Conservation (phyloP, 2,797 vertebrate species). For the Clarias platycephalus region DNA sequence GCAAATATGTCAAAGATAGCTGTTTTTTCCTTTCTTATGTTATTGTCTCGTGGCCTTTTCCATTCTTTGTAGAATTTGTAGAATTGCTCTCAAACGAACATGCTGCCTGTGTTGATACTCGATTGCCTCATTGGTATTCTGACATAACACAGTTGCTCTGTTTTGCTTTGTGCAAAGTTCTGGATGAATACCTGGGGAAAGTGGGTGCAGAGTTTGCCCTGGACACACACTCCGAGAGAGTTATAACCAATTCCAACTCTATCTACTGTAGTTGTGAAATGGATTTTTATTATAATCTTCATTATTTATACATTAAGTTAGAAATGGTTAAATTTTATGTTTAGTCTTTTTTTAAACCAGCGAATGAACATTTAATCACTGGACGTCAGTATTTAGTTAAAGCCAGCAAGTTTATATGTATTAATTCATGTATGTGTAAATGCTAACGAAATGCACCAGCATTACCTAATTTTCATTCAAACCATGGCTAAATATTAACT, state of each 20-base stretch:
- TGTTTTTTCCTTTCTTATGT: constrained; percentile 51
- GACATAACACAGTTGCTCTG: constrained; percentile 28
- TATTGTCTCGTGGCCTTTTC: constrained; percentile 56
- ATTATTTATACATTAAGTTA: neutral
- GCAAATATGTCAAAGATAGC: constrained; percentile 27
- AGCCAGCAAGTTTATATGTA: neutral
- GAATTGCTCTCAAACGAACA: neutral
- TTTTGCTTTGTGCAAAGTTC: constrained; percentile 20
- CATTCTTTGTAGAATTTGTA: neutral
- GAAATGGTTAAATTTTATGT: too few species aligned
- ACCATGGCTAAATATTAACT: neutral
- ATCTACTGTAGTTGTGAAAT: neutral
- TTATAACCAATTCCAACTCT: neutral
- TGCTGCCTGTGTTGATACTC: constrained; percentile 22
- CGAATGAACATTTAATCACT: neutral
- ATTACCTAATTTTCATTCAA: neutral
- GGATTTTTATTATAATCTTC: neutral
- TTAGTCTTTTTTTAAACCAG: too few species aligned
- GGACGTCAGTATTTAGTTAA: neutral
- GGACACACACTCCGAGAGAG: neutral
- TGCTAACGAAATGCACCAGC: neutral
- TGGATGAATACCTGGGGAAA: constrained; percentile 19
- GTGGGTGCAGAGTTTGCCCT: neutral
- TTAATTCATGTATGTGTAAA: neutral
- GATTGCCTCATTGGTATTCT: constrained; percentile 31